A percentile compares a stretch with the other conserved stretches of the same genome.
Conservation (phyloP, 2,888 invertebrate species). For the Cerastoderma edule region DNA sequence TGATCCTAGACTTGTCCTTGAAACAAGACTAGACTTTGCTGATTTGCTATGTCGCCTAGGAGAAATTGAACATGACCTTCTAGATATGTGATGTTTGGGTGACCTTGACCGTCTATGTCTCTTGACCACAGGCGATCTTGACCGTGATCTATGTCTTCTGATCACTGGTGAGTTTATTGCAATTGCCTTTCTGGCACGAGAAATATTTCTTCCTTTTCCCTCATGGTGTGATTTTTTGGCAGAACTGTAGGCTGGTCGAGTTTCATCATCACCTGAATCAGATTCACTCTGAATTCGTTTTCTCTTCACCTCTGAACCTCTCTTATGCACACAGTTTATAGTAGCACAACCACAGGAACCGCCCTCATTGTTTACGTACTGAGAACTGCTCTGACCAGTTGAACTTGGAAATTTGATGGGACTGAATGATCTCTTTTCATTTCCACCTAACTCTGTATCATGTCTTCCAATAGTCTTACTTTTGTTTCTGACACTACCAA, state of each 20-base stretch:
- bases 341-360: not conserved
- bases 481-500: not conserved
- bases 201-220: not conserved
- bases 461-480: not conserved
- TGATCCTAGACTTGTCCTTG: not conserved
- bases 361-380: too few species aligned
- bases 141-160: constrained; percentile 10
- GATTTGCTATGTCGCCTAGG: constrained; percentile 19
- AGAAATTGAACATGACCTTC: constrained; percentile 11
- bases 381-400: too few species aligned
- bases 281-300: constrained; percentile 1
- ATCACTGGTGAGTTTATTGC: not conserved
- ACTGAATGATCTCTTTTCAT: constrained; percentile 11
- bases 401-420: constrained; percentile 30
- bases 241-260: not conserved
- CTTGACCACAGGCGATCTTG: constrained; percentile 17
- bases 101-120: constrained; percentile 16
- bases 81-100: not conserved
- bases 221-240: not conserved
- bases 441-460: too few species aligned
- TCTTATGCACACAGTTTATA: not conserved
- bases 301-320: not conserved
- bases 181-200: not conserved
- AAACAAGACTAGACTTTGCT: too few species aligned
- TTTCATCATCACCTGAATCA: not conserved